Evolutionary conservation across 2,888 invertebrate species (phyloP).

Genomic region (Caenorhabditis sp.): DNA sequence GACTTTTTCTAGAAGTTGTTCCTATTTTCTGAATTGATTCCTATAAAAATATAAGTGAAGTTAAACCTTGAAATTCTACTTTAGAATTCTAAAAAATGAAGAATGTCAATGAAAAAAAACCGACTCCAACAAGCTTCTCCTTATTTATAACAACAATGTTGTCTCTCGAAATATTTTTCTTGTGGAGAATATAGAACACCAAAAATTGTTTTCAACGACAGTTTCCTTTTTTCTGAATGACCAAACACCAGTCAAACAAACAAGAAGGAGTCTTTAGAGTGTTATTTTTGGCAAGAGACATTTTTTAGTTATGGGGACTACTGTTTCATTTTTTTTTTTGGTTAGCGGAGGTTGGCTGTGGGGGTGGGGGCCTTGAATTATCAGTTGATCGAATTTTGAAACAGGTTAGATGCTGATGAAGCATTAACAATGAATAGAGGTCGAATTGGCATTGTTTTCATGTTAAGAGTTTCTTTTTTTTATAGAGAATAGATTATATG

Average conservation of each 20-base stretch:
- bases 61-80: too few species aligned
- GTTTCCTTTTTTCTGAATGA: slow-evolving; percentile 1
- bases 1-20: background rate
- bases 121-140: background rate
- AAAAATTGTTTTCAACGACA: slow-evolving; percentile 27
- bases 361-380: background rate
- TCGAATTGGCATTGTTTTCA: too few species aligned
- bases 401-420: background rate
- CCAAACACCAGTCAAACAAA: slow-evolving; percentile 33
- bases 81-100: too few species aligned
- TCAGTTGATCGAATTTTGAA: background rate
- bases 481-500: too few species aligned
- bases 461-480: too few species aligned
- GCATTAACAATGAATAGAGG: too few species aligned
- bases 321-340: slow-evolving; percentile 1
- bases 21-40: too few species aligned
- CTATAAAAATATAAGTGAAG: too few species aligned
- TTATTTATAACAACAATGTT: background rate
- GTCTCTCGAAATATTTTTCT: too few species aligned
- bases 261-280: background rate
- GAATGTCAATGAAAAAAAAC: too few species aligned
- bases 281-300: slow-evolving; percentile 14
- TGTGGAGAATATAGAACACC: background rate
- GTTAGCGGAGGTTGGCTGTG: too few species aligned
- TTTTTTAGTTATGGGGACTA: background rate